Evolutionary conservation across 2,113 vertebrate genomes (phyloP).

Genomic region (Aptenodytes forsteri): DNA sequence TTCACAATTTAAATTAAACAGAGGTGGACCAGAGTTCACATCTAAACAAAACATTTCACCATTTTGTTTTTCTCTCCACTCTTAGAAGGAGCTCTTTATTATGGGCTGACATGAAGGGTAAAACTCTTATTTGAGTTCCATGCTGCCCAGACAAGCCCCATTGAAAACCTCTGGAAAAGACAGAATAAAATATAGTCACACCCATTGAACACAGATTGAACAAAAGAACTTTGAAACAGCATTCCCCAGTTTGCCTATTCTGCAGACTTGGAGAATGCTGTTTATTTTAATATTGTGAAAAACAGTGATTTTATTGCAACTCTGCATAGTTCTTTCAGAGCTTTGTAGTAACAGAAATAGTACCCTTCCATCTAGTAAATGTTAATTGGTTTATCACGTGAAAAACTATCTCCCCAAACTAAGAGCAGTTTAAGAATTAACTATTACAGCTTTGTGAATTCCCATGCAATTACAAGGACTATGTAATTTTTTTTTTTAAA

Average conservation of each 20-base stretch:
- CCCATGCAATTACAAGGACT: not conserved
- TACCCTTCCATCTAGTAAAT: not conserved
- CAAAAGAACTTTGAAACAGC: not conserved
- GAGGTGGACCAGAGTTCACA: not conserved
- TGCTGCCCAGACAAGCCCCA: not conserved
- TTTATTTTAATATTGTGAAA: not conserved
- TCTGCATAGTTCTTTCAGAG: not conserved
- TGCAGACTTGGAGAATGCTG: not conserved
- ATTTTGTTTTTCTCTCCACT: not conserved
- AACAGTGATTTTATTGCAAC: not conserved
- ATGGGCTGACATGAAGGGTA: not conserved
- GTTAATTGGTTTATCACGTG: fast-evolving
- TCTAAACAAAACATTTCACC: not conserved
- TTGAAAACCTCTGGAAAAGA: not conserved
- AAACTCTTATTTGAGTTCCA: not conserved
- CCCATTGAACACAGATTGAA: not conserved
- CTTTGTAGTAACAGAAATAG: not conserved
- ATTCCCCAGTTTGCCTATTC: not conserved
- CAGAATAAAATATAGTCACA: not conserved
- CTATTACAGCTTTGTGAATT: not conserved
- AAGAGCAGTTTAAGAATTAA: not conserved
- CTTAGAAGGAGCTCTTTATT: not conserved
- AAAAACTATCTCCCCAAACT: not conserved
- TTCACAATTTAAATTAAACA: not conserved
- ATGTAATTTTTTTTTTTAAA: not conserved